Evolutionary conservation across 2,797 vertebrate genomes (phyloP).

Genomic region (Heterohyrax brucei): DNA sequence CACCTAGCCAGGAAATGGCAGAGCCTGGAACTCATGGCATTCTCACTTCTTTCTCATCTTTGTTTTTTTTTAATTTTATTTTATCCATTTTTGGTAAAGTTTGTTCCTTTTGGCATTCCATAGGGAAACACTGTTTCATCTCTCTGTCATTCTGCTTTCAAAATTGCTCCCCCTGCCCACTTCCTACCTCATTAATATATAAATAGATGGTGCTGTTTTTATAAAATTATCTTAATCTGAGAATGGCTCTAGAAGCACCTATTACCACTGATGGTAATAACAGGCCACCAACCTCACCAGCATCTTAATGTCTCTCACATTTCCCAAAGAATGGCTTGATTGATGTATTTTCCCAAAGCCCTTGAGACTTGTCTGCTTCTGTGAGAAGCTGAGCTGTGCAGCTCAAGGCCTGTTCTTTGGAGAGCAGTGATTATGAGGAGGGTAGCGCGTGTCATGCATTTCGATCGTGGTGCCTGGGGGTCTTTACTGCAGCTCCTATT

Average conservation of each 20-base stretch:
- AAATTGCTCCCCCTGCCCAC: slow-evolving; percentile 59
- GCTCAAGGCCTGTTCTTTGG: slow-evolving; percentile 61
- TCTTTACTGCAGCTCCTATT: background rate
- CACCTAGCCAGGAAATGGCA: background rate
- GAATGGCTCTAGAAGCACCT: slow-evolving; percentile 67
- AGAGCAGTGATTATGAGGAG: slow-evolving; percentile 56
- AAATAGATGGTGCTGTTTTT: slow-evolving; percentile 79
- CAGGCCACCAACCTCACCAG: slow-evolving; percentile 63
- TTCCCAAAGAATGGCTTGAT: slow-evolving; percentile 71
- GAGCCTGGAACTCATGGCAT: accelerated
- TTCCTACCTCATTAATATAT: slow-evolving; percentile 81
- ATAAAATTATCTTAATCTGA: slow-evolving; percentile 75
- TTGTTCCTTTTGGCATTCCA: slow-evolving; percentile 65
- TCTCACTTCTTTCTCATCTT: background rate
- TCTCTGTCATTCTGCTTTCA: slow-evolving; percentile 76
- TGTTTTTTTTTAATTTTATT: background rate
- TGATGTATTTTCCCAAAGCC: slow-evolving; percentile 68
- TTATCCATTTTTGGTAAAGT: slow-evolving; percentile 56
- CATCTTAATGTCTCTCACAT: slow-evolving; percentile 68
- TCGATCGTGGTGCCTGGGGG: background rate
- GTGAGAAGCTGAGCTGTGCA: slow-evolving; percentile 74
- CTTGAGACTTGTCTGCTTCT: slow-evolving; percentile 67
- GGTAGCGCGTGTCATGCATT: slow-evolving; percentile 31
- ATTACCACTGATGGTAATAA: slow-evolving; percentile 80
- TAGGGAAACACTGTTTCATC: slow-evolving; percentile 81